Evolutionary conservation across 2,113 vertebrate genomes (phyloP).

Genomic region (Oncorhynchus kisutch): DNA sequence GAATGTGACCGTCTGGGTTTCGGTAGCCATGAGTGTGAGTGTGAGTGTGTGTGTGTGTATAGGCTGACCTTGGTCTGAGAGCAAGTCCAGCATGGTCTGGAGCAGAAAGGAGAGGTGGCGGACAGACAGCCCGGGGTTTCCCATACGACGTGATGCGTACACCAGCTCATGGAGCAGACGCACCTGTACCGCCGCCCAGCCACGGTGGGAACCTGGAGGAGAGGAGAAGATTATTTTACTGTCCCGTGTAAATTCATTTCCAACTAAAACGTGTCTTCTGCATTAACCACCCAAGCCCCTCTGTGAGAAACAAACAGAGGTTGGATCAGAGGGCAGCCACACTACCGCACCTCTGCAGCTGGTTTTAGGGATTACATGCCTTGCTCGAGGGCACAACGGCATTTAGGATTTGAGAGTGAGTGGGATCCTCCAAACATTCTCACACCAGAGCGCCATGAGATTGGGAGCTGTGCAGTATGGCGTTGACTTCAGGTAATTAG

Average conservation of each 20-base stretch:
- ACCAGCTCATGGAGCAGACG: slow-evolving; percentile 94
- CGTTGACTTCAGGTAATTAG: slow-evolving; percentile 9
- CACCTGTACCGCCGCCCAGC: slow-evolving; percentile 98
- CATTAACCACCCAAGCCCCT: too few relatives aligned
- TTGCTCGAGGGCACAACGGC: too few relatives aligned
- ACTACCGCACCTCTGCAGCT: too few relatives aligned
- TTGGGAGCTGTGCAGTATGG: slow-evolving; percentile 4
- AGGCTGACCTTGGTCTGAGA: slow-evolving; percentile 92
- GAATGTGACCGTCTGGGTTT: not conserved
- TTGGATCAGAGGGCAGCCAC: too few relatives aligned
- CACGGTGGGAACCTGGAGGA: slow-evolving; percentile 83
- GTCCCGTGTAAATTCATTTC: too few relatives aligned
- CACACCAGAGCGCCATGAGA: slow-evolving; percentile 5
- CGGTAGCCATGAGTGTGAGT: not conserved
- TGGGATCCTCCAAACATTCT: not conserved
- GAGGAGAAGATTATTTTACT: not conserved
- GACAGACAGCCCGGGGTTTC: slow-evolving; percentile 90
- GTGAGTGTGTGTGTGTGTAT: not conserved
- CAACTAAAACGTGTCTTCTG: too few relatives aligned
- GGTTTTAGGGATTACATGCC: too few relatives aligned
- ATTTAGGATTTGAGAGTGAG: too few relatives aligned
- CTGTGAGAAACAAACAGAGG: too few relatives aligned
- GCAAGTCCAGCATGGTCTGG: slow-evolving; percentile 98
- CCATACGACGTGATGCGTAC: slow-evolving; percentile 95
- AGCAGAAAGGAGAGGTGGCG: slow-evolving; percentile 95